Evolutionary conservation across 2,113 vertebrate genomes (phyloP), one percentile per base, ranked within the genome.

Genomic region (Corydoras sp.): DNA sequence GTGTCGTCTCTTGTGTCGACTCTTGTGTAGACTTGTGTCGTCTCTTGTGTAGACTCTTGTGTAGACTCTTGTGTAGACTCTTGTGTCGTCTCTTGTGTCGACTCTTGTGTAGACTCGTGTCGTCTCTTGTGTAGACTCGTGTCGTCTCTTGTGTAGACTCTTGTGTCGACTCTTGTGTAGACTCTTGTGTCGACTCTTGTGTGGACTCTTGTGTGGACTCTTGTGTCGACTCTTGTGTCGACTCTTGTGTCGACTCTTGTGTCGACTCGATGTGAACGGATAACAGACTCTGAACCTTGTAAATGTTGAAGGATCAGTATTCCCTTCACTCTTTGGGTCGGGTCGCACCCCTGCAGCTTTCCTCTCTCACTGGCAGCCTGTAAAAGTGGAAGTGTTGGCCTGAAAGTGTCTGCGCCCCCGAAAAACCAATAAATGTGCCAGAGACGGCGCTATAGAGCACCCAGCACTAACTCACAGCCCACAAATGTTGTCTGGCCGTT

Each of bases 181-280:
- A 67, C n/a, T n/a, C n/a, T n/a, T 13, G 9, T 50, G 24, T 69
- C 1, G 18, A 24, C 18, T 24, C 65, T 43, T 29, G 24, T 18
- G 0, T 49, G 68, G 48, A 67, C n/a, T n/a, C n/a, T n/a, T n/a
- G n/a, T n/a, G n/a, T n/a, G n/a, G n/a, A n/a, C n/a, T n/a, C n/a
- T n/a, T 13, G 9, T 50, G 24, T 69, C 1, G 18, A 24, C 18
- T 24, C 65, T 43, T 29, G 24, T 18, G 0, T 49, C 68, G 48
- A 67, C n/a, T n/a, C n/a, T n/a, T 13, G 9, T 50, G 24, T 69
- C 1, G 18, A 24, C 18, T 24, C 65, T 43, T 29, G 24, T 18
- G 0, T 49, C 68, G 48, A 67, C 54, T 74, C 72, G 61, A 31
- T 58, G 64, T 76, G n/a, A 62, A 73, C 62, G 50, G 53, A 43